A percentile compares a stretch with the other conserved stretches of the same genome.
These are phyloP conservation scores for Neria commutata DNA, from an alignment of 2,888 invertebrate genomes.

Conservation along the genomic window DNA sequence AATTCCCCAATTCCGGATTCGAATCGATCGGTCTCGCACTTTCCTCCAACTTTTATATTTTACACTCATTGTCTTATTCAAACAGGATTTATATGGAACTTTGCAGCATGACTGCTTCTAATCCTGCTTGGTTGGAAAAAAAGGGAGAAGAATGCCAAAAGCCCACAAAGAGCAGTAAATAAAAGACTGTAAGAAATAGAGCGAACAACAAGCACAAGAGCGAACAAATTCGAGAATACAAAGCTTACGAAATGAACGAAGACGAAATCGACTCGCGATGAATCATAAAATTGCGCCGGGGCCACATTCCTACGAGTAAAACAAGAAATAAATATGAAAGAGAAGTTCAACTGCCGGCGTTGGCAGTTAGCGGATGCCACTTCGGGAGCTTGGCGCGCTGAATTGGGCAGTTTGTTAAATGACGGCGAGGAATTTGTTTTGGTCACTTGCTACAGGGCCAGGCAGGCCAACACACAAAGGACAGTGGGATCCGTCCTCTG, in stretches of 20 bases:
- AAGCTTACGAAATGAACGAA: background rate
- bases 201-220: background rate
- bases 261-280: constrained; percentile 25
- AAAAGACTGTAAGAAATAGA: background rate
- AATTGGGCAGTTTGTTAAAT: background rate
- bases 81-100: background rate
- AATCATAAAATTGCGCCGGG: constrained; percentile 33
- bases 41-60: too few species aligned
- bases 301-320: constrained; percentile 1
- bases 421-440: background rate
- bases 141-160: background rate
- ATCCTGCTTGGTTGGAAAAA: background rate
- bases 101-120: background rate
- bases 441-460: too few species aligned
- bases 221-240: background rate
- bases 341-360: background rate
- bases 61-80: too few species aligned
- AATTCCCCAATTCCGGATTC: too few species aligned
- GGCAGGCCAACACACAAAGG: too few species aligned
- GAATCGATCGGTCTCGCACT: too few species aligned
- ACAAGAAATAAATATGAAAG: background rate
- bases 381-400: too few species aligned
- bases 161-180: background rate
- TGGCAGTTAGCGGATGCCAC: background rate
- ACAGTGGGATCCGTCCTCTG: too few species aligned